Evolutionary conservation across 2,113 vertebrate genomes (phyloP).

Genomic region (Colinus virginianus): DNA sequence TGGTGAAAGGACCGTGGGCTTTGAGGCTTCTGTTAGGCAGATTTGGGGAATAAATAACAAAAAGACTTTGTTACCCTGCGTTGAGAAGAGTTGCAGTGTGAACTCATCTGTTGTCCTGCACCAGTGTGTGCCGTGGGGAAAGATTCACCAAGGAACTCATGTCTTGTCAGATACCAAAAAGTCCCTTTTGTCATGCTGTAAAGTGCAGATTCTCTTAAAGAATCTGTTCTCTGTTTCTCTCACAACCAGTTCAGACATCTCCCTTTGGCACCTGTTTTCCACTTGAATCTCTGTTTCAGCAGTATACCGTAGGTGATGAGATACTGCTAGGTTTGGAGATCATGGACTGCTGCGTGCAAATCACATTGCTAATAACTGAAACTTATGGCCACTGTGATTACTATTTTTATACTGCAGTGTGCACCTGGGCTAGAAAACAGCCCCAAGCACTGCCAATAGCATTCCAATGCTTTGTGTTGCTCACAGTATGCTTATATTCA

Average conservation of each 20-base stretch:
- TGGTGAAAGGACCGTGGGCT: background rate
- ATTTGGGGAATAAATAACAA: background rate
- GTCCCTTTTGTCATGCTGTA: background rate
- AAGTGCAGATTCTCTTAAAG: background rate
- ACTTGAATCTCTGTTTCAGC: background rate
- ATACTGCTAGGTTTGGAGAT: background rate
- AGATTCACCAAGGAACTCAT: background rate
- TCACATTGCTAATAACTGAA: accelerated
- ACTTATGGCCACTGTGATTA: background rate
- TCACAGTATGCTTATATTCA: background rate
- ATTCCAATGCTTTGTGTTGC: background rate
- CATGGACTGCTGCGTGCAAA: background rate
- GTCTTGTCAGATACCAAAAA: background rate
- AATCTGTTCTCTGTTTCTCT: background rate
- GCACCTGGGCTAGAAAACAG: background rate
- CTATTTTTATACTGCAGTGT: background rate
- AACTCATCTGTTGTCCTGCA: background rate
- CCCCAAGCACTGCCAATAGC: background rate
- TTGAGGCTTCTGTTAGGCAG: background rate
- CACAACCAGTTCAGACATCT: background rate
- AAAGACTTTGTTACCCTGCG: background rate
- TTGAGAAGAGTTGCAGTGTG: background rate
- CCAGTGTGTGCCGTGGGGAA: background rate
- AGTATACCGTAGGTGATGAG: background rate
- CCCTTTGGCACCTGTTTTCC: background rate